phyloP scores from a whole-genome alignment of 2,888 invertebrate species.

The Druceiella hillmani region DNA sequence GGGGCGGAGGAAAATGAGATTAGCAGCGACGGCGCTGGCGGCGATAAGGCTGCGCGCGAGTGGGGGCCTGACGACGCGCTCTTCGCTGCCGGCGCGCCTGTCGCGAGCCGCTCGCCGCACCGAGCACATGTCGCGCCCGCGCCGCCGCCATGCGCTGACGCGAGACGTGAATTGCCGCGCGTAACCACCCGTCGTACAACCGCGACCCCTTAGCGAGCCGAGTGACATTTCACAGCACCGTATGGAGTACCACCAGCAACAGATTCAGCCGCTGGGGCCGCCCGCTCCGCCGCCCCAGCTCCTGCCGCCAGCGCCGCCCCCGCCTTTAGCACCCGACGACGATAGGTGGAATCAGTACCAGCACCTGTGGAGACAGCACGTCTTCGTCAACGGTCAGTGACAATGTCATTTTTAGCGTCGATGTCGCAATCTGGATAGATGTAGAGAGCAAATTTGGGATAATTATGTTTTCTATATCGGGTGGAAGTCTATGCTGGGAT shows the following conservation, averaged over 20 bases:
- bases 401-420: no score
- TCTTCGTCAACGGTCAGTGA: constrained; percentile 74
- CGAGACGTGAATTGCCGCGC: constrained; percentile 33
- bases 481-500: no score
- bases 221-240: constrained; percentile 32
- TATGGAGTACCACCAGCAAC: constrained; percentile 49
- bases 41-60: constrained; percentile 27
- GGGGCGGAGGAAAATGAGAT: constrained; percentile 37
- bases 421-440: no score
- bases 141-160: constrained; percentile 29
- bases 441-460: no score
- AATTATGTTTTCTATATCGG: no score
- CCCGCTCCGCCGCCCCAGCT: constrained; percentile 61
- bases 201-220: constrained; percentile 33
- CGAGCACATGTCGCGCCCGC: constrained; percentile 26
- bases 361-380: constrained; percentile 75
- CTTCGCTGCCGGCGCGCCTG: constrained; percentile 25
- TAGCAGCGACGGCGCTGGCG: constrained; percentile 37
- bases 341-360: constrained; percentile 70
- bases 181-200: constrained; percentile 3
- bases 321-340: constrained; percentile 55
- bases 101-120: constrained; percentile 28
- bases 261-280: constrained; percentile 47
- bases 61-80: constrained; percentile 17
- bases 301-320: constrained; percentile 58